Percentiles rank a stretch among this genome's conserved stretches.
phyloP scores from a whole-genome alignment of 2,797 vertebrate species.

The Chromobotia macracanthus region DNA sequence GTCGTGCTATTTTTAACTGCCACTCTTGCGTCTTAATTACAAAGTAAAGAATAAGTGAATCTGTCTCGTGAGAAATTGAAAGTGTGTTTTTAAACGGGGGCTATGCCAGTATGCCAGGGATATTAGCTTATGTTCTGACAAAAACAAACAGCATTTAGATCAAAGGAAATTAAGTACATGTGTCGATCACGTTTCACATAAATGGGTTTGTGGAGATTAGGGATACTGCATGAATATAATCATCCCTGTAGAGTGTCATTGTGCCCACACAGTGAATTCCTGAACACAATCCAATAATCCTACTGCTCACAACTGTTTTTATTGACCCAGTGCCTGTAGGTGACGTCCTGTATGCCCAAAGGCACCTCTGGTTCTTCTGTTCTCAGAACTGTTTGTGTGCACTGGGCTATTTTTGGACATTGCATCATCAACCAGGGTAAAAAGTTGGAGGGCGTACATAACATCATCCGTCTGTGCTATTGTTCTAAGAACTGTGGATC shows the following conservation, averaged over 20 bases:
- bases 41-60: slow-evolving; percentile 42
- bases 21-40: slow-evolving; percentile 51
- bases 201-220: slow-evolving; percentile 27
- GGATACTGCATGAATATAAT: slow-evolving; percentile 5
- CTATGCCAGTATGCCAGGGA: slow-evolving; percentile 39
- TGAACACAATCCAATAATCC: neutral
- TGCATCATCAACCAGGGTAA: slow-evolving; percentile 12
- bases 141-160: slow-evolving; percentile 41
- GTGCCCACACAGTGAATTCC: neutral
- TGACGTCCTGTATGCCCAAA: slow-evolving; percentile 14
- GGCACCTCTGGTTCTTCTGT: neutral
- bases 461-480: slow-evolving; percentile 6
- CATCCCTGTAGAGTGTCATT: neutral
- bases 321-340: neutral
- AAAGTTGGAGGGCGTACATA: slow-evolving; percentile 1
- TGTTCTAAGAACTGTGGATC: neutral
- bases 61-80: slow-evolving; percentile 29
- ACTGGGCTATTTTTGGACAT: slow-evolving; percentile 1
- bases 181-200: slow-evolving; percentile 33
- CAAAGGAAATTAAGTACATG: slow-evolving; percentile 39
- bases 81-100: slow-evolving; percentile 9
- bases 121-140: slow-evolving; percentile 46
- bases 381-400: slow-evolving; percentile 1
- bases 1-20: slow-evolving; percentile 51
- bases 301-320: neutral